Evolutionary conservation across 2,888 invertebrate genomes (phyloP).

Genomic region (Lasioglossum leucozonium): DNA sequence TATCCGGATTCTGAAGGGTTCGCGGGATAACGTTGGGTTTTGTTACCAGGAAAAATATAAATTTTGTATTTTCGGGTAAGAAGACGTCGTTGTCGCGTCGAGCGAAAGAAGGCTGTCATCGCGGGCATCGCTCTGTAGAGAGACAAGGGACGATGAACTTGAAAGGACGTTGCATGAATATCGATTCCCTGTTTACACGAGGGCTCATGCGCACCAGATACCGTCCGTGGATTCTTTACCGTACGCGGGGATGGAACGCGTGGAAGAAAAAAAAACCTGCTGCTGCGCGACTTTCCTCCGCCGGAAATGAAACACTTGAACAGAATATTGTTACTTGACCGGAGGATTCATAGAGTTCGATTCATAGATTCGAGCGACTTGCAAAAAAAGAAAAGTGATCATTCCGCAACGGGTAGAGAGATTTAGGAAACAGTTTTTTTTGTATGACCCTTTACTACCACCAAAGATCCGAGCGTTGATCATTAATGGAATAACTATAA

Average conservation of each 20-base stretch:
- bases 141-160: slow-evolving; percentile 69
- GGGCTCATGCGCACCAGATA: slow-evolving; percentile 66
- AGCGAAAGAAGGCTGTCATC: slow-evolving; percentile 10
- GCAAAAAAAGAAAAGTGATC: background rate
- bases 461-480: slow-evolving; percentile 20
- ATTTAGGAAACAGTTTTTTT: background rate
- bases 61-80: background rate
- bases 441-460: slow-evolving; percentile 74
- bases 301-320: background rate
- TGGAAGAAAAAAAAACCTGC: no score
- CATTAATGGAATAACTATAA: slow-evolving; percentile 74
- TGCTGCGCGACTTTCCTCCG: background rate
- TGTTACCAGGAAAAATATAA: background rate
- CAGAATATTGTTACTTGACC: no score
- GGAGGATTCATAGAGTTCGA: no score
- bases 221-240: slow-evolving; percentile 21
- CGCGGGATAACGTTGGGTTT: background rate
- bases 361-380: no score
- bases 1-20: background rate
- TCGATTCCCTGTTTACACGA: slow-evolving; percentile 64
- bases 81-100: background rate
- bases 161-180: slow-evolving; percentile 61
- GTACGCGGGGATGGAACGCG: background rate
- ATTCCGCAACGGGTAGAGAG: background rate
- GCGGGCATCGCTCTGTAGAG: slow-evolving; percentile 38